A percentile compares a stretch with the other conserved stretches of the same genome.
Evolutionary conservation across 2,888 invertebrate species (phyloP).

Genomic region (Drosophila kuntzei): DNA sequence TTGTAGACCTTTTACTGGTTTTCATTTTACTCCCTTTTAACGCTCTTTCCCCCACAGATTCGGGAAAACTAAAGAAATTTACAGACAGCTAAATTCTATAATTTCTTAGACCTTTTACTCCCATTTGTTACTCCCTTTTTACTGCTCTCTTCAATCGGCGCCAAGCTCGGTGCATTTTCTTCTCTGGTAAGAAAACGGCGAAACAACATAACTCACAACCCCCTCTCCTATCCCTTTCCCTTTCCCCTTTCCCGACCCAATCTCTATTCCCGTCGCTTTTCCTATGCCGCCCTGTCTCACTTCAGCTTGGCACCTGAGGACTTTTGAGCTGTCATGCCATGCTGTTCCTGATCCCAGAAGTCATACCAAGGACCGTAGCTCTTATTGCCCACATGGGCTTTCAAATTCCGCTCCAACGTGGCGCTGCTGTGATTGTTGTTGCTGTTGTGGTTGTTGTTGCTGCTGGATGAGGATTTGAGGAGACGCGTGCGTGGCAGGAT

Average conservation of each 20-base stretch:
- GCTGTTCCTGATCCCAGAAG: conserved; percentile 88
- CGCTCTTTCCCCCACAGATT: too few species aligned
- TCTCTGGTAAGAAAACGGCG: conserved; percentile 82
- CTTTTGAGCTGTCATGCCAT: conserved; percentile 65
- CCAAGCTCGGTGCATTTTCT: conserved; percentile 75
- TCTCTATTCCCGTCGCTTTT: too few species aligned
- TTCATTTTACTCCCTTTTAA: not conserved
- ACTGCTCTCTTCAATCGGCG: conserved; percentile 24
- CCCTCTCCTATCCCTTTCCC: not conserved
- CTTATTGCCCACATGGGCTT: conserved; percentile 85
- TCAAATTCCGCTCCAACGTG: conserved; percentile 73
- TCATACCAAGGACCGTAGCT: conserved; percentile 96
- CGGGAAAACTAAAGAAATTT: too few species aligned
- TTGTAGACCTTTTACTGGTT: not conserved
- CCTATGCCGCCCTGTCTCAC: conserved; percentile 24
- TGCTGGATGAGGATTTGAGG: conserved; percentile 76
- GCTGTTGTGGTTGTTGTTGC: conserved; percentile 35
- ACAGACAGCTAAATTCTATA: too few species aligned
- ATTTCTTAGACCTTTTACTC: too few species aligned
- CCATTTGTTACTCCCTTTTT: not conserved
- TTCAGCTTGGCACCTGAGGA: conserved; percentile 68
- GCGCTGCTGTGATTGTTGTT: conserved; percentile 68
- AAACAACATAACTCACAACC: conserved; percentile 49
- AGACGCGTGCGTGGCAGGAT: conserved; percentile 84
- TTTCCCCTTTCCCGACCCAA: not conserved